These are phyloP conservation scores for Phrynosoma platyrhinos DNA, from an alignment of 2,113 vertebrate species.

Conservation along the genomic window DNA sequence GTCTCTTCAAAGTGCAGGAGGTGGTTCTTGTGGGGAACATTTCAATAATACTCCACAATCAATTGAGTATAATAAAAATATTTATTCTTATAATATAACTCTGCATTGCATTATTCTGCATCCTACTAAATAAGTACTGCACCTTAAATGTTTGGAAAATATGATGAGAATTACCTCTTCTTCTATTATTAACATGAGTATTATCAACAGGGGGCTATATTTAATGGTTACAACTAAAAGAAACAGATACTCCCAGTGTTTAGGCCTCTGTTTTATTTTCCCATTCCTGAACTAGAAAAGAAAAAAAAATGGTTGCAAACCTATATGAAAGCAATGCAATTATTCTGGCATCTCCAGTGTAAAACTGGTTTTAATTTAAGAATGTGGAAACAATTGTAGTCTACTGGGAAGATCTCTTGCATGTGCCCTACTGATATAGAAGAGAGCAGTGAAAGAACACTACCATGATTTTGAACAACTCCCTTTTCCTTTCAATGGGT, in stretches of 20 bases:
- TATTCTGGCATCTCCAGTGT: accelerated
- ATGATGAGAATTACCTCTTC: constrained; percentile 3
- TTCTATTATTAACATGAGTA: background rate
- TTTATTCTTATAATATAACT: constrained; percentile 45
- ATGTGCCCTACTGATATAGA: background rate
- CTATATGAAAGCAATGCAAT: background rate
- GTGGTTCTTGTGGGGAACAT: constrained; percentile 33
- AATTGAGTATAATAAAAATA: constrained; percentile 49
- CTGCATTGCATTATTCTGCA: constrained; percentile 3
- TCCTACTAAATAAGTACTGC: background rate
- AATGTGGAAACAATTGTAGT: background rate
- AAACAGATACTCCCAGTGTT: constrained; percentile 52
- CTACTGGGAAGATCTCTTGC: background rate
- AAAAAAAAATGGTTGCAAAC: background rate
- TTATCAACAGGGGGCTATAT: constrained; percentile 2
- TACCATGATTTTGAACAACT: background rate
- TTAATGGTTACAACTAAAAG: constrained; percentile 54
- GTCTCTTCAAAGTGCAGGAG: constrained; percentile 63
- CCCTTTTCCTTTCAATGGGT: constrained; percentile 40
- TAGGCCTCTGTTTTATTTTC: constrained; percentile 49
- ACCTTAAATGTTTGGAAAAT: constrained; percentile 29
- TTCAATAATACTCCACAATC: constrained; percentile 60
- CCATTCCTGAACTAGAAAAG: constrained; percentile 47
- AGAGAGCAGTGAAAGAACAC: background rate
- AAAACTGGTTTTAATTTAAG: constrained; percentile 46